Evolutionary conservation across 2,888 invertebrate genomes (phyloP), one percentile per base, ranked within the genome.

Genomic region (Heliconius charithonia): DNA sequence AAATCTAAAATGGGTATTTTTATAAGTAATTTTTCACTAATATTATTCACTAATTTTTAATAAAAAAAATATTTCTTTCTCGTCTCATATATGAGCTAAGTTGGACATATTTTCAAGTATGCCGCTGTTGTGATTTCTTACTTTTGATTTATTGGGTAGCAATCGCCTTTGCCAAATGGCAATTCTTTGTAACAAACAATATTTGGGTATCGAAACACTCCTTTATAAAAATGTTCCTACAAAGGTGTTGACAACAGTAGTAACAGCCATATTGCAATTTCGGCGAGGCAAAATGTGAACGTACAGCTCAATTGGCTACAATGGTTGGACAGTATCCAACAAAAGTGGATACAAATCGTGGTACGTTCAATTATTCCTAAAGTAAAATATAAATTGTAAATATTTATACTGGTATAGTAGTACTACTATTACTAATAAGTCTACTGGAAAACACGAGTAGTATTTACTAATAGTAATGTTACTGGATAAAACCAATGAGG

Each of bases 231-330:
- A 69, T 41, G 25, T 69, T 69, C 37, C 37, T 41, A 41, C 67
- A 67, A 67, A 67, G 37, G 37, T n/a, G 37, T 13, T 37, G 66
- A 66, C 66, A 66, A 4, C 66, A 66, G 32, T 67, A n/a, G 67
- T 41, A 41, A 25, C 45, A 45, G 41, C 16, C 6, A 19, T 19
- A 45, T 69, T 41, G 16, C 7, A 27, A 45, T 41, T 25, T 67
- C n/a, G 66, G 25, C 41, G 41, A 41, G 25, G 37, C 7, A 41
- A 10, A 4, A 67, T n/a, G n/a, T 37, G n/a, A 25, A 69, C 69
- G 13, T 45, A 69, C 27, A 69, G 67, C 41, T 69, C 45, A 69
- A 69, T 69, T 69, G 41, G 41, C 69, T 19, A 69, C 25, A 45
- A 13, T 9, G 6, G 13, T 56, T 56, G 71, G 56, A 56, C 29